Conservation (phyloP, 2,888 invertebrate genomes). For the Dynastes grantii region DNA sequence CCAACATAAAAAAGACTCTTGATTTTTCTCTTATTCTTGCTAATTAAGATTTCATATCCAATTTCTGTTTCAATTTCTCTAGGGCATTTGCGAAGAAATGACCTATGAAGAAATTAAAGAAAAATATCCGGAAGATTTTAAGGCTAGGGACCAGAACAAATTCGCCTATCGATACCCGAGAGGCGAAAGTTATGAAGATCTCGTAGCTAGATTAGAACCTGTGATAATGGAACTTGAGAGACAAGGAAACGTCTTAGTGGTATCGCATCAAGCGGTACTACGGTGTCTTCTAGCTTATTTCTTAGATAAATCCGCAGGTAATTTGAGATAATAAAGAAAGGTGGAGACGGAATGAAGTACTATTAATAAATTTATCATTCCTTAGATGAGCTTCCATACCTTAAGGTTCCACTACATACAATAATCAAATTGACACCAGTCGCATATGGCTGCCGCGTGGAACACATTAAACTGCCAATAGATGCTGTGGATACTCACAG, state of each 20-base stretch:
- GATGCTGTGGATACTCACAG: constrained; percentile 98
- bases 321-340: constrained; percentile 56
- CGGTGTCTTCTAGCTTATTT: constrained; percentile 98
- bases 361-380: constrained; percentile 5
- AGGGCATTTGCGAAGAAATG: constrained; percentile 99
- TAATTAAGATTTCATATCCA: no score
- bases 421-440: constrained; percentile 98
- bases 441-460: constrained; percentile 98
- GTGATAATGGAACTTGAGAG: constrained; percentile 99
- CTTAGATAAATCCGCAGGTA: constrained; percentile 94
- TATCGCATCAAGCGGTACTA: constrained; percentile 97
- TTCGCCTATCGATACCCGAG: constrained; percentile 94
- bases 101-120: constrained; percentile 97
- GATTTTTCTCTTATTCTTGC: no score
- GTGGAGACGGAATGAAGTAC: neutral
- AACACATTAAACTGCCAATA: constrained; percentile 92
- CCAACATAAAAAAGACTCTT: no score
- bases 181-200: constrained; percentile 97
- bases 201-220: constrained; percentile 97
- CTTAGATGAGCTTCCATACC: constrained; percentile 89
- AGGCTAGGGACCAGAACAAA: constrained; percentile 96
- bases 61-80: neutral
- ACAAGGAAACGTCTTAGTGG: constrained; percentile 95
- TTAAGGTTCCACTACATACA: constrained; percentile 93
- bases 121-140: constrained; percentile 96